Conservation (phyloP, 2,113 vertebrate genomes). For the Eupsittula cactorum region DNA sequence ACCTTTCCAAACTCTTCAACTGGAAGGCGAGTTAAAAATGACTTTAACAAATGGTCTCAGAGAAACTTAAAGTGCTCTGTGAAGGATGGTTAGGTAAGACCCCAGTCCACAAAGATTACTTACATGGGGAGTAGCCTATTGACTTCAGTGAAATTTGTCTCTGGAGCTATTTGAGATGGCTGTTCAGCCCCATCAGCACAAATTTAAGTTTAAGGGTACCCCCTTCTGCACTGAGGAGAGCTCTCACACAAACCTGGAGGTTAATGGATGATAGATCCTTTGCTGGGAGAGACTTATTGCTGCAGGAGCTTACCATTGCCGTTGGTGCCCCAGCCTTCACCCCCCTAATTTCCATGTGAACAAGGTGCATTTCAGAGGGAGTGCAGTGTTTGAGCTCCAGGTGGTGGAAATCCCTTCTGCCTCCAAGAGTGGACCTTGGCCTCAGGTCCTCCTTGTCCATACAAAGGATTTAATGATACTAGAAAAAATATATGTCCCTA, state of each 20-base stretch:
- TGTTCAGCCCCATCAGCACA: slow-evolving; percentile 44
- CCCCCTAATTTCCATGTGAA: background rate
- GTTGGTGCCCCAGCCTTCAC: background rate
- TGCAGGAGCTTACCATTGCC: background rate
- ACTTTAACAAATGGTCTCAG: slow-evolving; percentile 24
- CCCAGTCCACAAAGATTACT: slow-evolving; percentile 17
- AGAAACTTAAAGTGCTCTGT: slow-evolving; percentile 16
- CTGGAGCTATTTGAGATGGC: background rate
- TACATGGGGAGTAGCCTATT: slow-evolving; percentile 20
- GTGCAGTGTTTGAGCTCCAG: too few species aligned
- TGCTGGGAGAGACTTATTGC: background rate
- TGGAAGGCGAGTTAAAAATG: slow-evolving; percentile 32
- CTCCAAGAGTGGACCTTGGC: background rate
- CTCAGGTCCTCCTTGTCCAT: background rate
- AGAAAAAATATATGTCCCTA: background rate
- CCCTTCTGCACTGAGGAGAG: background rate
- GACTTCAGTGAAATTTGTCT: background rate
- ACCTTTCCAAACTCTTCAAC: slow-evolving; percentile 42
- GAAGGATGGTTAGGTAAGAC: slow-evolving; percentile 13
- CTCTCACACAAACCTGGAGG: background rate
- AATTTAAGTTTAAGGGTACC: slow-evolving; percentile 24
- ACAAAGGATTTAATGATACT: background rate
- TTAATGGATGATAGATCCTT: background rate
- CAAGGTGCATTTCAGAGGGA: background rate
- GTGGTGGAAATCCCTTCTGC: background rate